A percentile compares a stretch with the other conserved stretches of the same genome.
phyloP scores from a whole-genome alignment of 2,888 invertebrate species.

The Balanococcus diminutus region DNA sequence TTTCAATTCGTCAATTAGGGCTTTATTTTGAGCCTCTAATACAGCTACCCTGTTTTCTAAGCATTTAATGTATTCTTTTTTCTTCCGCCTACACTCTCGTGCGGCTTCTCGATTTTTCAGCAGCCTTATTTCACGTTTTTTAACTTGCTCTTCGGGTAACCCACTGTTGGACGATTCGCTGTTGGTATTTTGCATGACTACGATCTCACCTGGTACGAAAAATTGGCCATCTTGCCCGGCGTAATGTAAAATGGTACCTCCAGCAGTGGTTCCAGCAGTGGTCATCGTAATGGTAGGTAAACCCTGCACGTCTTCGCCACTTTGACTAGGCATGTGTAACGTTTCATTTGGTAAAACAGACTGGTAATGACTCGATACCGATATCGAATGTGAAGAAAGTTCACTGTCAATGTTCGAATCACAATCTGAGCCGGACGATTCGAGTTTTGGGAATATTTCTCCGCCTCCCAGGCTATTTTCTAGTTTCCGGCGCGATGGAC shows the following conservation, averaged over 20 bases:
- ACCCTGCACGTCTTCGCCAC: conserved; percentile 71
- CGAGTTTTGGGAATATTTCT: conserved; percentile 63
- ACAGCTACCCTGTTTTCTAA: conserved; percentile 99
- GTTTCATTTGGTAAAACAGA: conserved; percentile 79
- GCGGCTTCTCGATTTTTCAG: conserved; percentile 98
- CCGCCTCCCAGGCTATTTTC: conserved; percentile 30
- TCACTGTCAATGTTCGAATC: conserved; percentile 71
- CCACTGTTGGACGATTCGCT: conserved; percentile 14
- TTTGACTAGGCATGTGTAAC: conserved; percentile 72
- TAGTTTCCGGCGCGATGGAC: conserved; percentile 44
- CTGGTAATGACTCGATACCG: conserved; percentile 67
- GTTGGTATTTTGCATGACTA: conserved; percentile 57
- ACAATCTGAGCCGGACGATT: conserved; percentile 69
- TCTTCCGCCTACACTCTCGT: conserved; percentile 97
- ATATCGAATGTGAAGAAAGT: conserved; percentile 68
- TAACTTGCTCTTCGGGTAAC: conserved; percentile 86
- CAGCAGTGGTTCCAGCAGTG: conserved; percentile 74
- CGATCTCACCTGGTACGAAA: conserved; percentile 83
- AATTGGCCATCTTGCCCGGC: conserved; percentile 84
- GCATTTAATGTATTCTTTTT: conserved; percentile 99
- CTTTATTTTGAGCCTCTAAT: conserved; percentile 99
- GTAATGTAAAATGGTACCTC: conserved; percentile 88
- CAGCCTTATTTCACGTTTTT: conserved; percentile 90
- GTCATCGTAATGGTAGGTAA: conserved; percentile 88
- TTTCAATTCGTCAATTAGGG: conserved; percentile 97